Percentiles rank a stretch among this genome's conserved stretches.
These are phyloP conservation scores for Mythimna lalbum DNA, from an alignment of 2,888 invertebrate species.

Conservation along the genomic window DNA sequence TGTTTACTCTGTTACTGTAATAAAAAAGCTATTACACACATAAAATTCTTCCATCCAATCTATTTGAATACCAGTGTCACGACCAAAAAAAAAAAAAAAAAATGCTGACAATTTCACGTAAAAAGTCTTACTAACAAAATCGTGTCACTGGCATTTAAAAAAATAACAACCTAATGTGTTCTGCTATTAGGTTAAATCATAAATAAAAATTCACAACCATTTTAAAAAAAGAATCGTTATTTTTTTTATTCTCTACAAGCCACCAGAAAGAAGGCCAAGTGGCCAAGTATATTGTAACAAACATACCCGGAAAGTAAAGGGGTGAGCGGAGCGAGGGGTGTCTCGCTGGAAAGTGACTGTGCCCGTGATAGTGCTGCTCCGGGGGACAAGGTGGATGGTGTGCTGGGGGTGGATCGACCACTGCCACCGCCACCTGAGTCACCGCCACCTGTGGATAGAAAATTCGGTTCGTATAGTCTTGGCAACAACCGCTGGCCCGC, in stretches of 20 bases:
- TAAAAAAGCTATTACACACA: conserved; percentile 20
- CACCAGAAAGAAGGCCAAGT: background rate
- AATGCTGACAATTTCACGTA: background rate
- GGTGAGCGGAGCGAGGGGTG: conserved; percentile 86
- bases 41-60: conserved; percentile 3
- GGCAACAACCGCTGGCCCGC: background rate
- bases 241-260: conserved; percentile 37
- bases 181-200: conserved; percentile 5
- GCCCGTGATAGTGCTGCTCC: conserved; percentile 87
- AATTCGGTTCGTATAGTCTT: background rate
- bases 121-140: background rate
- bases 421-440: conserved; percentile 84
- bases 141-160: conserved; percentile 17
- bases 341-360: conserved; percentile 87
- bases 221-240: conserved; percentile 17
- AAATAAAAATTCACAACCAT: conserved; percentile 24
- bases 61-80: conserved; percentile 22
- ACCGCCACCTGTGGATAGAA: conserved; percentile 73
- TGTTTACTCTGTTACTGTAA: background rate
- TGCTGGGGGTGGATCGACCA: conserved; percentile 89
- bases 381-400: conserved; percentile 91
- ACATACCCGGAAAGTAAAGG: conserved; percentile 86
- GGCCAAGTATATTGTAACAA: background rate
- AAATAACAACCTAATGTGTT: conserved; percentile 14
- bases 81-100: background rate